Evolutionary conservation across 1,140 invertebrate species (phyloP).

Genomic region (Heliconius nattereri): DNA sequence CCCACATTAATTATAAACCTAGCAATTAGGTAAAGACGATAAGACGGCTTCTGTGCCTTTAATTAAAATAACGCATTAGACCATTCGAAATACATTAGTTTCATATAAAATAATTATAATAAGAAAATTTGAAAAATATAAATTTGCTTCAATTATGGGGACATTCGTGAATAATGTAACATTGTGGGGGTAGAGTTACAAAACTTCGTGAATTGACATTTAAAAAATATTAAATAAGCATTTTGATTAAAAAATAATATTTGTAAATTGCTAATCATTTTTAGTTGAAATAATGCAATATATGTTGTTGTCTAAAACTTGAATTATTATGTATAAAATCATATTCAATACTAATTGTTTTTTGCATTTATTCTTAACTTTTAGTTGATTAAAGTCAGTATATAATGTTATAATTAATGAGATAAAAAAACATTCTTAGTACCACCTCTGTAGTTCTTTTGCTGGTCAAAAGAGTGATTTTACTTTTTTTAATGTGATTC

Average conservation of each 20-base stretch:
- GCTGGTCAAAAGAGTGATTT: conserved; percentile 16
- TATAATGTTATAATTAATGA: neutral
- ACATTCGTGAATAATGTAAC: too few relatives aligned
- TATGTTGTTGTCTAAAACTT: too few relatives aligned
- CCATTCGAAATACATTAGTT: neutral
- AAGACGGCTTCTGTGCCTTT: conserved; percentile 28
- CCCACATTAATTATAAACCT: neutral
- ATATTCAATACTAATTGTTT: too few relatives aligned
- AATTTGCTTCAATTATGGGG: neutral
- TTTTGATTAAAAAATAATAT: too few relatives aligned
- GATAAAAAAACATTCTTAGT: neutral
- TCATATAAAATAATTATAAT: neutral
- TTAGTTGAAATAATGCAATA: too few relatives aligned
- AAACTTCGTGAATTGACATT: too few relatives aligned
- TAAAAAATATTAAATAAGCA: too few relatives aligned
- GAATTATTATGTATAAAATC: too few relatives aligned
- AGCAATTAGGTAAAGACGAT: conserved; percentile 13
- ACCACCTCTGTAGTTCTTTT: neutral
- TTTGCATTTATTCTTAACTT: too few relatives aligned
- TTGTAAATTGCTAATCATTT: too few relatives aligned
- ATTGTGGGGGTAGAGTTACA: too few relatives aligned
- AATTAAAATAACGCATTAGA: neutral
- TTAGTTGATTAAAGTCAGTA: neutral
- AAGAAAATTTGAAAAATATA: neutral
- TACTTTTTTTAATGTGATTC: neutral